Evolutionary conservation across 2,797 vertebrate species (phyloP).

Genomic region (Sebastes iracundus): DNA sequence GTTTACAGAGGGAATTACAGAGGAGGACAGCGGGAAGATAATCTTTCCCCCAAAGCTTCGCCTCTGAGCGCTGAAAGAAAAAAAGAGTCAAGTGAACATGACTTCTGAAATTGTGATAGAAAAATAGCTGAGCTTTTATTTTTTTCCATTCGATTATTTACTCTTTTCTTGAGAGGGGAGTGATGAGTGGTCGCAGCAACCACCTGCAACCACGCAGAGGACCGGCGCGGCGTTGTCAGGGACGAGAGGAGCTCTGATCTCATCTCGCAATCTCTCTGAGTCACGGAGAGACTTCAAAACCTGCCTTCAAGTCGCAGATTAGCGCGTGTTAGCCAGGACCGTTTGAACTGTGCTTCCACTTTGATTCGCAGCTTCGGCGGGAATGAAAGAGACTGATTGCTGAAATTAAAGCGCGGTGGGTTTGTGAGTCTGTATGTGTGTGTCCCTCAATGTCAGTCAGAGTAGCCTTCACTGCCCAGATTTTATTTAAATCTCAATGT

Average conservation of each 20-base stretch:
- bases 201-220: conserved; percentile 18
- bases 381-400: conserved; percentile 64
- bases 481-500: conserved; percentile 37
- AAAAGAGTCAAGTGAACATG: conserved; percentile 31
- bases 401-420: conserved; percentile 52
- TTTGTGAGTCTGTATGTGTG: background rate
- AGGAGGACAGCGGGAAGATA: conserved; percentile 70
- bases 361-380: conserved; percentile 60
- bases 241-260: conserved; percentile 49
- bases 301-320: conserved; percentile 72
- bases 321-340: conserved; percentile 46
- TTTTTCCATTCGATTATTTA: conserved; percentile 41
- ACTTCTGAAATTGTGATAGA: conserved; percentile 47
- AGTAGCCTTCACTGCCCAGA: conserved; percentile 25
- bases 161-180: conserved; percentile 30
- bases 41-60: conserved; percentile 69
- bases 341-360: conserved; percentile 62
- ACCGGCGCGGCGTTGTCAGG: background rate
- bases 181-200: conserved; percentile 33
- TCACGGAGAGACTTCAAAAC: conserved; percentile 59
- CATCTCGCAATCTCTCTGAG: conserved; percentile 60
- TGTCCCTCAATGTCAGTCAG: conserved; percentile 24
- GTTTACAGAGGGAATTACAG: conserved; percentile 81
- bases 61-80: conserved; percentile 30
- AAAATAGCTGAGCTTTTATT: conserved; percentile 41